Percentiles rank a stretch among this genome's conserved stretches.
Conservation (phyloP, 1,140 invertebrate species). For the Choristoneura fumiferana region DNA sequence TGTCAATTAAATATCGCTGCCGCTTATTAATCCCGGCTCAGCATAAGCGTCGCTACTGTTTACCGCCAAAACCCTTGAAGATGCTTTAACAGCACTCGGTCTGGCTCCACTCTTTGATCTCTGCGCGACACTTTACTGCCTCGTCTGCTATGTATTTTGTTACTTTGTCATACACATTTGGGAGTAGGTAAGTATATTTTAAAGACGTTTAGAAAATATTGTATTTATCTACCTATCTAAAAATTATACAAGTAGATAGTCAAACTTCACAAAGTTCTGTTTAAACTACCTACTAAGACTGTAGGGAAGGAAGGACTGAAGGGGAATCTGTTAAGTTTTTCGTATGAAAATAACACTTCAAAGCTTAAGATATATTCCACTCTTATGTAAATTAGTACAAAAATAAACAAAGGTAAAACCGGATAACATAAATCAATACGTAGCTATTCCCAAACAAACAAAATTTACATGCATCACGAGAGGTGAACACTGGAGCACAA, state of each 20-base stretch:
- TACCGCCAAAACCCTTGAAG: constrained; percentile 66
- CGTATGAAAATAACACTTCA: neutral
- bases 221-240: no score
- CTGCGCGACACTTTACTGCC: constrained; percentile 40
- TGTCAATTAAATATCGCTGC: no score
- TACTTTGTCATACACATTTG: constrained; percentile 31
- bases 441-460: constrained; percentile 44
- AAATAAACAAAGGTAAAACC: constrained; percentile 17
- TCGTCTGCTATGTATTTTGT: constrained; percentile 30
- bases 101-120: constrained; percentile 61
- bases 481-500: constrained; percentile 58
- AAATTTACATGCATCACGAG: constrained; percentile 65
- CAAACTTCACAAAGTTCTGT: no score
- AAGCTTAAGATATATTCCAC: neutral
- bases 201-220: no score
- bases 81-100: constrained; percentile 62
- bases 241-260: no score
- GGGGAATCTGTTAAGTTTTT: no score
- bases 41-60: constrained; percentile 50
- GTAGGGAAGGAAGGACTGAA: no score
- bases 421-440: constrained; percentile 46
- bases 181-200: constrained; percentile 28
- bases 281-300: no score
- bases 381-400: neutral
- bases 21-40: no score